Base-by-base conservation (phyloP, 2,888 invertebrate genomes). In the Noctuana brunneofusca region DNA sequence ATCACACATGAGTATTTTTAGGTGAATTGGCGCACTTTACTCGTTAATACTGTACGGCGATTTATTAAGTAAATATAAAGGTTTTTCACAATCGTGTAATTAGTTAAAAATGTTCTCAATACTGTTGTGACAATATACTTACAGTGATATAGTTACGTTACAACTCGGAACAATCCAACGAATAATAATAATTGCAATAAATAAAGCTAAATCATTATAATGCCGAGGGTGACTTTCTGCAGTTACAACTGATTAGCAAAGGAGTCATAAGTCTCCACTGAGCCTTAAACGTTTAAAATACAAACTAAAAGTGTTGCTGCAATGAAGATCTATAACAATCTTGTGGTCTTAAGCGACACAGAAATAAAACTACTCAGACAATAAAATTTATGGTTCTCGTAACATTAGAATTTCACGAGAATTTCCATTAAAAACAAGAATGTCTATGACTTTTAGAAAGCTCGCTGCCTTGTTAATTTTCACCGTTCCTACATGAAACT, bases 391-490 rank as follows among this genome's bases (percentile, higher is more conserved):
- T 43, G 35, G 14, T 38, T 16, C 35, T 48, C 32, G 43, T 54
- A 27, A 62, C 32, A 41, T 60, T 54, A 54, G 38, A 50, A 41
- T 24, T 48, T 41, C 32, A 41, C 54, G 48, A 54, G 38, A 50
- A 41, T 24, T 48, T 41, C 43, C 50, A 50, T 49, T 56, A 56
- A 50, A 54, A 60, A 41, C 49, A 43, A 30, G 27, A 49, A 55
- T 55, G 52, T 30, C 46, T 54, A 54, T 16, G 50, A 49, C 56
- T 50, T 62, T 55, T 56, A 41, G 55, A 56, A 56, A 63, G 55
- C 41, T 32, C 12, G 41, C 18, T n/a, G 20, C 48, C 38, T 38
- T 38, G 32, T 50, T 63, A 49, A 55, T 38, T 49, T 12, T 20
- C 27, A 27, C 11, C 27, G 55, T 41, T 27, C 3, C 27, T 8